Evolutionary conservation across 2,113 vertebrate genomes (phyloP), one percentile per base, ranked within the genome.

Genomic region (Caretta caretta): DNA sequence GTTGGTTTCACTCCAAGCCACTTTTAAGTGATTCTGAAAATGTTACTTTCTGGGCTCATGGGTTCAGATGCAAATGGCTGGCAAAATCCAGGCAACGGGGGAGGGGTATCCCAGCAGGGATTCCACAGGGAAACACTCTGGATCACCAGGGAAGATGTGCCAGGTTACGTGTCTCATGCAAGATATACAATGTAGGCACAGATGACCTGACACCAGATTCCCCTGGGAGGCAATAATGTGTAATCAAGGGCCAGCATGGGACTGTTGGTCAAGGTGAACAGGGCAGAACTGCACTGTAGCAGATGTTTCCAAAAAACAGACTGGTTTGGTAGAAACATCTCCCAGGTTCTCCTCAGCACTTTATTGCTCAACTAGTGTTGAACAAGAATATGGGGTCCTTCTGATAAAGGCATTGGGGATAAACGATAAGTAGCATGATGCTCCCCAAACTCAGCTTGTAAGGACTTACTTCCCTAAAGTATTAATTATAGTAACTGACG

Each of bases 61-160:
- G 82, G 65, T 35, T 87, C 84, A 92, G 53, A 87, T 83, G n/a
- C 84, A 92, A 10, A n/a, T 87, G 79, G 84, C 90, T 65, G 87
- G 65, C 35, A 87, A 92, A 92, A 87, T 92, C 56, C 56, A 27
- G 25, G 56, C 25, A 57, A 57, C 10, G 10, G 10, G 3, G 25
- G 10, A 62, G 79, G 83, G 82, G 53, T 84, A 84, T 92, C 84
- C 86, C 56, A 87, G 85, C 69, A 83, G 65, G 65, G 62, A 87
- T 50, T 87, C 84, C 82, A 82, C 65, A 83, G 49, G 84, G 90
- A 65, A 92, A 92, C 51, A 80, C 29, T 54, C 76, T 87, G 79
- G 84, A 87, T 87, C 79, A 92, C 59, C 78, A 87, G 80, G 84
- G 80, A 92, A 82, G 82, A 65, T 87, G 84, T 92, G 54, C 65